Percentiles rank a stretch among this genome's conserved stretches.
Conservation (phyloP, 1,140 invertebrate genomes). For the Bicyclus anynana region DNA sequence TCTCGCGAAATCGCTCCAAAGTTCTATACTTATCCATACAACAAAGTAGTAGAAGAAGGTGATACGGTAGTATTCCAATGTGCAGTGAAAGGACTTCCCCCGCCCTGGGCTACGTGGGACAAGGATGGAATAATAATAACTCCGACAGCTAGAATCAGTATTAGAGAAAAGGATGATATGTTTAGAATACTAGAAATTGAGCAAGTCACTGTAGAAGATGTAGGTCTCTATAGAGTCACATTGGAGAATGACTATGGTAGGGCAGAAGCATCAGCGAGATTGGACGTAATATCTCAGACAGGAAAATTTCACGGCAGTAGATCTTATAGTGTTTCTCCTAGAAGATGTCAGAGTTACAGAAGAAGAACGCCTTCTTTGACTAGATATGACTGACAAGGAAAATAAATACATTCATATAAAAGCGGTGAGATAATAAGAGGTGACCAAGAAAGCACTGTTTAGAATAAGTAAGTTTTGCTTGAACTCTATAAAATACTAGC, state of each 20-base stretch:
- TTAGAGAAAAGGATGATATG: slow-evolving; percentile 88
- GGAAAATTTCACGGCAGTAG: slow-evolving; percentile 61
- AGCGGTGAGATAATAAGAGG: too few relatives aligned
- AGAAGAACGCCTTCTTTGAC: slow-evolving; percentile 43
- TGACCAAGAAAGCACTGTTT: not conserved
- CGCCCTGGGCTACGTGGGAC: slow-evolving; percentile 89
- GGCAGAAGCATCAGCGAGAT: slow-evolving; percentile 86
- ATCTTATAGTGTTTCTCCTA: slow-evolving; percentile 53
- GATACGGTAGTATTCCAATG: slow-evolving; percentile 85
- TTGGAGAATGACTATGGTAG: slow-evolving; percentile 90
- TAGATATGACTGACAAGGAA: slow-evolving; percentile 54
- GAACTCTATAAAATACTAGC: not conserved
- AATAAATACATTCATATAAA: too few relatives aligned
- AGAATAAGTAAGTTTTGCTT: not conserved
- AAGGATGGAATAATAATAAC: slow-evolving; percentile 84
- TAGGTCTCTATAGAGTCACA: slow-evolving; percentile 88
- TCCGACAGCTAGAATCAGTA: slow-evolving; percentile 80
- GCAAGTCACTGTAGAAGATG: slow-evolving; percentile 86
- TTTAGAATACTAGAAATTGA: slow-evolving; percentile 85
- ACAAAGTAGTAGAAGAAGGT: slow-evolving; percentile 89
- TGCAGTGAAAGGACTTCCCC: slow-evolving; percentile 85
- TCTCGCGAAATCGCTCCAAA: slow-evolving; percentile 80
- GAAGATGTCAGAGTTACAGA: slow-evolving; percentile 39
- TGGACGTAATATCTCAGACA: slow-evolving; percentile 84
- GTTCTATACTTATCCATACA: slow-evolving; percentile 93